A percentile compares a stretch with the other conserved stretches of the same genome.
These are phyloP conservation scores for Oncorhynchus gorbuscha DNA, from an alignment of 2,113 vertebrate genomes.

Conservation along the genomic window DNA sequence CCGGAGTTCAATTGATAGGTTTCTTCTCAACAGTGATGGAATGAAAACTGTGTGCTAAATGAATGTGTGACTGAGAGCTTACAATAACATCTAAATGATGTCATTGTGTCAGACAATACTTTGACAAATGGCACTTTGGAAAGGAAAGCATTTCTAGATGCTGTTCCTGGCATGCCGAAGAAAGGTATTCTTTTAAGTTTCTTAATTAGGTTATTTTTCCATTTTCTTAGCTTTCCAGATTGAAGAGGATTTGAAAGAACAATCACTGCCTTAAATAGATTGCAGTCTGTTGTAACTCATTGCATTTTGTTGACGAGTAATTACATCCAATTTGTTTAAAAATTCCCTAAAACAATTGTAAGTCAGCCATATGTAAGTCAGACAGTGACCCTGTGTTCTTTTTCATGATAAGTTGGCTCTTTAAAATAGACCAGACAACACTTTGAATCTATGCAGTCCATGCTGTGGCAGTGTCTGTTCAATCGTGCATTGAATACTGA, in stretches of 20 bases:
- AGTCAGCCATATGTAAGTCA: constrained; percentile 27
- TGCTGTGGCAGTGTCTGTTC: constrained; percentile 19
- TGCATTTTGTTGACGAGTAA: constrained; percentile 37
- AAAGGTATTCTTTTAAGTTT: constrained; percentile 21
- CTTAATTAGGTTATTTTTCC: constrained; percentile 46
- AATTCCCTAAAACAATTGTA: constrained; percentile 25
- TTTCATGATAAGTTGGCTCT: too few relatives aligned
- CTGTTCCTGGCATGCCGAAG: constrained; percentile 49
- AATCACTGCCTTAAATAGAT: constrained; percentile 42
- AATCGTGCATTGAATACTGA: neutral
- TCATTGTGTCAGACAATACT: constrained; percentile 36
- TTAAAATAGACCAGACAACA: too few relatives aligned
- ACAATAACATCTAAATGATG: constrained; percentile 51
- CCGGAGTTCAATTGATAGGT: neutral
- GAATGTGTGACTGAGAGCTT: constrained; percentile 44
- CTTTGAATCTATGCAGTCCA: neutral
- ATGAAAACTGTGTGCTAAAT: constrained; percentile 36
- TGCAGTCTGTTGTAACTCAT: constrained; percentile 25
- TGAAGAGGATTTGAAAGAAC: neutral
- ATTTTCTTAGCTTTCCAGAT: constrained; percentile 48
- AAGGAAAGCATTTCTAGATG: constrained; percentile 31
- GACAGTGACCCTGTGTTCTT: neutral
- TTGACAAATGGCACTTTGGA: constrained; percentile 47
- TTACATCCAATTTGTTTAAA: constrained; percentile 41
- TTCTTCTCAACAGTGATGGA: constrained; percentile 20